Evolutionary conservation across 2,797 vertebrate species (phyloP), one percentile per base, ranked within the genome.

Genomic region (Neomorphus geoffroyi): DNA sequence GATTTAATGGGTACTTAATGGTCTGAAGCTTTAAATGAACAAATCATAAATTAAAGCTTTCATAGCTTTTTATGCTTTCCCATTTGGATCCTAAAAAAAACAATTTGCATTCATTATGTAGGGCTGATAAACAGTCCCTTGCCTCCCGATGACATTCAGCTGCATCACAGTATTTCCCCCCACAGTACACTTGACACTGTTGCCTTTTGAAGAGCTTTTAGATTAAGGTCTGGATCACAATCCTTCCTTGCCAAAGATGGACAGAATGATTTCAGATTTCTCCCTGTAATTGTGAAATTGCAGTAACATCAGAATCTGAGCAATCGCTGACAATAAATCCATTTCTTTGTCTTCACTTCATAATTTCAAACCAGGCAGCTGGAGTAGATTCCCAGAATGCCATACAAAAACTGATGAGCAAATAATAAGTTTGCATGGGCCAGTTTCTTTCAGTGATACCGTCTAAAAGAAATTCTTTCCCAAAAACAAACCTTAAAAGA

Each of bases 41-140:
- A 86, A 88, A 95, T 91, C 62, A 93, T 87, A 95, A 95, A 94
- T 95, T 94, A 93, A 84, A 94, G 83, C 50, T 94, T 94, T 58
- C 15, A 26, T 65, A 90, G 58, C 45, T 33, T 70, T 93, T 96
- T 95, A 87, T 46, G 33, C 50, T 91, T 95, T 88, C 81, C 60
- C 80, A 82, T 73, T 93, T 95, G 85, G 74, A 96, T 78, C 71
- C 56, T 77, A 87, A 97, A 93, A 93, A n/a, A 83, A 56, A 0
- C 53, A 90, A 85, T 95, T 72, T 93, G 33, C 71, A 91, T 96
- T 75, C 75, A 77, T 96, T 90, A 82, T 9, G 28, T 71, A 73
- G 58, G 45, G 61, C 35, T 88, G 69, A 88, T 61, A 80, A 33
- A 79, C 54, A 77, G 33, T 27, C 86, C 30, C 56, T 93, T 75